Conservation (phyloP, 2,113 vertebrate species). For the Calypte anna region DNA sequence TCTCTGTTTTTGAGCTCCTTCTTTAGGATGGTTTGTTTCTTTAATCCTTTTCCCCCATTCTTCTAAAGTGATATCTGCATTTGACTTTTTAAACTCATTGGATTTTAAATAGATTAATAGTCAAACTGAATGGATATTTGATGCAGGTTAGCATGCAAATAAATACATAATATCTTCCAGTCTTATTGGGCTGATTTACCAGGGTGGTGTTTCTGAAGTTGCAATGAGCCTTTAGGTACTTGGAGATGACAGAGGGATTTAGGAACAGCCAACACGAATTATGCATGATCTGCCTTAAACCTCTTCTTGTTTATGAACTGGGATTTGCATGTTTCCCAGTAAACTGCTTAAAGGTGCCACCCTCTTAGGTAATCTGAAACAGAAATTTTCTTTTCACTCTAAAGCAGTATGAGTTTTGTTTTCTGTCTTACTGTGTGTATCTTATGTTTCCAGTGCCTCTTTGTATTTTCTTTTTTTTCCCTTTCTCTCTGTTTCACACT, state of each 20-base stretch:
- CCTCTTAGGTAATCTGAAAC: neutral
- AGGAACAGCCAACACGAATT: neutral
- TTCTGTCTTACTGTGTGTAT: slow-evolving; percentile 67
- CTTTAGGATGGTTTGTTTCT: neutral
- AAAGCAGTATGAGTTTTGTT: slow-evolving; percentile 53
- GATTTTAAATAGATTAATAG: neutral
- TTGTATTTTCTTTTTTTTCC: slow-evolving; percentile 75
- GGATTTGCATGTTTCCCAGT: neutral
- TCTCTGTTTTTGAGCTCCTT: neutral
- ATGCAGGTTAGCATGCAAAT: neutral
- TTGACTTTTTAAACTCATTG: neutral
- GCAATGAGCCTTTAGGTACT: neutral
- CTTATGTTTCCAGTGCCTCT: slow-evolving; percentile 75
- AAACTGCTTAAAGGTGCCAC: neutral
- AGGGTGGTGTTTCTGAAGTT: neutral
- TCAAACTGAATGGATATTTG: neutral
- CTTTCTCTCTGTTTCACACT: slow-evolving; percentile 78
- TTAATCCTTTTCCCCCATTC: neutral
- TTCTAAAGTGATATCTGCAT: neutral
- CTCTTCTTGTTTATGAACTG: neutral
- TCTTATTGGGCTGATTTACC: neutral
- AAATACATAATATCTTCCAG: neutral
- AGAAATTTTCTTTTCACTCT: neutral
- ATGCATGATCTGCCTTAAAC: neutral
- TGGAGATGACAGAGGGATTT: neutral